These are phyloP conservation scores for Microcebus ravelobensis DNA, from an alignment of 2,113 vertebrate genomes.

Conservation along the genomic window DNA sequence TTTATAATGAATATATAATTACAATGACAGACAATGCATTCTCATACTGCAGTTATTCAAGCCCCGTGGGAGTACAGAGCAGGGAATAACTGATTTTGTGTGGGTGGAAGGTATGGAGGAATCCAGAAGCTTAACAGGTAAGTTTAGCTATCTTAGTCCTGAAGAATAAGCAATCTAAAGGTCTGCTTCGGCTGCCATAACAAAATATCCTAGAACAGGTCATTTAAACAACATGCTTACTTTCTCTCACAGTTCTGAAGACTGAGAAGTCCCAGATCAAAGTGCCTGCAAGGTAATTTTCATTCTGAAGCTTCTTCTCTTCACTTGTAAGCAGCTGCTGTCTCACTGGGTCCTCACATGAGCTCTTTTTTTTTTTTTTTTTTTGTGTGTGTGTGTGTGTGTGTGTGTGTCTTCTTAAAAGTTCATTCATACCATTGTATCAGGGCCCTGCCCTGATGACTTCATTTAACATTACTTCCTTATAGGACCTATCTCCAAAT, in stretches of 20 bases:
- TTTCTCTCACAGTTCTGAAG: not conserved
- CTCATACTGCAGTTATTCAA: not conserved
- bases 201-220: not conserved
- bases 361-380: not conserved
- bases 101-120: not conserved
- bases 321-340: not conserved
- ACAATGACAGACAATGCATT: not conserved
- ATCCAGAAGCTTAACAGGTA: not conserved
- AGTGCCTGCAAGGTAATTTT: not conserved
- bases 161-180: not conserved
- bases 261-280: not conserved
- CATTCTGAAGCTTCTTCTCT: not conserved
- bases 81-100: not conserved
- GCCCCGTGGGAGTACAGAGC: not conserved
- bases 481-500: not conserved
- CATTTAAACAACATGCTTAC: not conserved
- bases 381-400: not conserved
- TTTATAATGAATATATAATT: not conserved
- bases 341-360: not conserved
- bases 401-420: not conserved
- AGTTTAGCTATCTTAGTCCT: not conserved
- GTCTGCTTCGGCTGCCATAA: not conserved
- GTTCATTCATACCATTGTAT: not conserved
- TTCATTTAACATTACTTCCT: not conserved
- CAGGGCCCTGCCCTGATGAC: not conserved